phyloP scores from a whole-genome alignment of 2,888 invertebrate species.

The Drosophila fungiperda region DNA sequence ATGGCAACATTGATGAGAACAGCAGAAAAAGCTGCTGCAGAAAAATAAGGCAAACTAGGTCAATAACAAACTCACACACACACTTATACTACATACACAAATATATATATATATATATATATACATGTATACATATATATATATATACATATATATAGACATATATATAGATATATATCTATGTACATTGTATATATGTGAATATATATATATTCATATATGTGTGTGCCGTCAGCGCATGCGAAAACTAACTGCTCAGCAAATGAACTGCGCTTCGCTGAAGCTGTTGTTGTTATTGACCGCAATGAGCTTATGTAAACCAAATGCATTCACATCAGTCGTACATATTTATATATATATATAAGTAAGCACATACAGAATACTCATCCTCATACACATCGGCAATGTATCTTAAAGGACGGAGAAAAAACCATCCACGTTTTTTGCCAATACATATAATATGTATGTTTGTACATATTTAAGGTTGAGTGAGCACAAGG shows the following conservation, averaged over 20 bases:
- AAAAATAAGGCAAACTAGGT: conserved; percentile 49
- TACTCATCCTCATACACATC: neutral
- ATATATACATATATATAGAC: neutral
- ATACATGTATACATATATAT: neutral
- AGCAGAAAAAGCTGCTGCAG: conserved; percentile 30
- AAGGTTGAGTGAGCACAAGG: conserved; percentile 2
- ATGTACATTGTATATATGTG: conserved; percentile 1
- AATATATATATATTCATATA: neutral
- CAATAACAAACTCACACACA: conserved; percentile 51
- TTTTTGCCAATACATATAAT: conserved; percentile 15
- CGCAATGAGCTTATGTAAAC: conserved; percentile 63
- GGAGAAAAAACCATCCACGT: conserved; percentile 18
- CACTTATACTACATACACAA: neutral
- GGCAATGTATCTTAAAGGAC: neutral
- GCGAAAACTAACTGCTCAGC: conserved; percentile 51
- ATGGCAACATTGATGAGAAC: conserved; percentile 47
- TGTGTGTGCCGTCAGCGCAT: conserved; percentile 54
- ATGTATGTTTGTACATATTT: neutral
- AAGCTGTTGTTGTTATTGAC: conserved; percentile 37
- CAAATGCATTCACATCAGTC: conserved; percentile 23
- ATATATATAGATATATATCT: neutral
- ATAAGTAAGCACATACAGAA: neutral
- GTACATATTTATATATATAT: conserved; percentile 6
- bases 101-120: conserved; percentile 1
- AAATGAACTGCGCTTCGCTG: conserved; percentile 35